Conservation (phyloP, 1,140 invertebrate species). For the Trissolcus basalis region DNA sequence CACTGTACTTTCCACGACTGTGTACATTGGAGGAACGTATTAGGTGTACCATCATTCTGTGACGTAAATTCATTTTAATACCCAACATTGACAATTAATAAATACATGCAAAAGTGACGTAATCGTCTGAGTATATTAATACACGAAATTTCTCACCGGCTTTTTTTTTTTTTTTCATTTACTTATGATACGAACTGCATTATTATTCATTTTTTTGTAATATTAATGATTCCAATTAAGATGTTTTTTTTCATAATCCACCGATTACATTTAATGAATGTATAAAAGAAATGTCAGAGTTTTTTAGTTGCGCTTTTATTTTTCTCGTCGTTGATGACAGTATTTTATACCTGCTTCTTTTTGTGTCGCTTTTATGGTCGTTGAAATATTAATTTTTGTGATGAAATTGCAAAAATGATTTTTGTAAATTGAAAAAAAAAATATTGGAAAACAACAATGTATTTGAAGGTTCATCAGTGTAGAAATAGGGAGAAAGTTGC, state of each 20-base stretch:
- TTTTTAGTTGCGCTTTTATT: no score
- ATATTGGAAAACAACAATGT: conserved; percentile 42
- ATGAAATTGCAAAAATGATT: no score
- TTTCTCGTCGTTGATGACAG: no score
- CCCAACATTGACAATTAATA: background rate
- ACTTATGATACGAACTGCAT: background rate
- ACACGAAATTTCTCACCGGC: background rate
- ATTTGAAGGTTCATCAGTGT: conserved; percentile 49
- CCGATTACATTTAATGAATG: background rate
- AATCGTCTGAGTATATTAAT: background rate
- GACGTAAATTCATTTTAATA: conserved; percentile 24
- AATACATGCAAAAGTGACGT: background rate
- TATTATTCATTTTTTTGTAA: background rate
- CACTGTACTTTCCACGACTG: conserved; percentile 37
- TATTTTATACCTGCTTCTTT: no score
- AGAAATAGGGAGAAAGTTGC: conserved; percentile 51
- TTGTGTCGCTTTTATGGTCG: no score
- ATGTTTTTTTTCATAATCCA: conserved; percentile 32
- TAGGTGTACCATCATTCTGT: conserved; percentile 13
- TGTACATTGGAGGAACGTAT: conserved; percentile 19
- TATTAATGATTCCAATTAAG: conserved; percentile 19
- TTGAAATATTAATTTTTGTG: no score
- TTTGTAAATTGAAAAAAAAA: no score
- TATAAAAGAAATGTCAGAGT: conserved; percentile 24
- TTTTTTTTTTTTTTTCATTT: background rate